Conservation (phyloP, 1,140 invertebrate species). For the Zophobas morio region DNA sequence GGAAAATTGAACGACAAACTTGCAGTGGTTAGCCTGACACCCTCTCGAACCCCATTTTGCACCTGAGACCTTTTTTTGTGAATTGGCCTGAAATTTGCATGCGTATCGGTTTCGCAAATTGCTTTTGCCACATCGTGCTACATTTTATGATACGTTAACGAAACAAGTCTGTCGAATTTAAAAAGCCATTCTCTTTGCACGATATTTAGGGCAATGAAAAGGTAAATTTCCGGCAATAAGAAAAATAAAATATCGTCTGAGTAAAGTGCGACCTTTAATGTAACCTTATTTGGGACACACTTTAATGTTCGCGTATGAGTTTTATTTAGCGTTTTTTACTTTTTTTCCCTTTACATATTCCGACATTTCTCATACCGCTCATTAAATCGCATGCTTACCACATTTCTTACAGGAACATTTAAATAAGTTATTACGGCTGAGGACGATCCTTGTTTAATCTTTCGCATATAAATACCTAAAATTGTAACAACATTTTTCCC, state of each 20-base stretch:
- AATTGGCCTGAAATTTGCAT: conserved; percentile 21
- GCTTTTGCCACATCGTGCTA: conserved; percentile 38
- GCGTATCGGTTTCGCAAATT: conserved; percentile 27
- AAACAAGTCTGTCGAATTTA: conserved; percentile 42
- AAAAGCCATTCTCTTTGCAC: conserved; percentile 44
- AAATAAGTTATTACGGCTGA: conserved; percentile 26
- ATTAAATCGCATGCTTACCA: conserved; percentile 31
- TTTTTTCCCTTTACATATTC: conserved; percentile 26
- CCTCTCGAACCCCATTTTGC: no score
- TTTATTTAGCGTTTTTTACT: conserved; percentile 2
- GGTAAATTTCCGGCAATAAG: conserved; percentile 46
- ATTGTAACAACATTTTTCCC: conserved; percentile 40
- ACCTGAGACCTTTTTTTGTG: not conserved
- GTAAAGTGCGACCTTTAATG: conserved; percentile 40
- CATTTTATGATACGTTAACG: conserved; percentile 40
- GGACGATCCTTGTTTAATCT: conserved; percentile 34
- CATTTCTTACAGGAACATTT: conserved; percentile 41
- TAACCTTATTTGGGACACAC: conserved; percentile 40
- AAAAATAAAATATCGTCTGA: conserved; percentile 44
- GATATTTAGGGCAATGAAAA: conserved; percentile 47
- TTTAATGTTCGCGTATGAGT: conserved; percentile 23
- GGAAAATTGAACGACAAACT: not conserved
- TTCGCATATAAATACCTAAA: conserved; percentile 42
- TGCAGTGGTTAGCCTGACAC: no score
- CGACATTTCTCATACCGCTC: conserved; percentile 34